Base-by-base conservation (phyloP, 1,140 invertebrate genomes). In the Drosophila novamexicana region DNA sequence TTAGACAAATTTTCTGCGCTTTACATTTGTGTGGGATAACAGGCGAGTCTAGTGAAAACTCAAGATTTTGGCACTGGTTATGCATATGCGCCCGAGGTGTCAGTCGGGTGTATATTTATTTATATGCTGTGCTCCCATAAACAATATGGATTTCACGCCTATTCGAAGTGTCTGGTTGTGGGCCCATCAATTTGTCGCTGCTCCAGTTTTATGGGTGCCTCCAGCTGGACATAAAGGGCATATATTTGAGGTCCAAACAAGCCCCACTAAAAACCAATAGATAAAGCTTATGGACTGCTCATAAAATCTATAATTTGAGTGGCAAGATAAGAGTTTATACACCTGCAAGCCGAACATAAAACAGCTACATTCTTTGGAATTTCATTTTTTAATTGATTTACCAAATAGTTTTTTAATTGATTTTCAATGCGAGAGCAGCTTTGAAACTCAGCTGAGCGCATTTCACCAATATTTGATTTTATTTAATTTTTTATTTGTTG, bases 331-430 rank as follows among this genome's bases (percentile, higher is more conserved):
- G 68, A 72, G 59, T 68, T 62, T 68, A 58, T 76, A 70, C 73
- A 66, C 44, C 65, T 58, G 69, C 68, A 75, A 63, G 53, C 22
- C 22, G 22, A 29, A 29, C 18, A 57, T 68, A 37, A 79, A 80
- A 86, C 88, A 56, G 58, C 83, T 86, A 70, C 77, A 88, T 89
- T 88, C 84, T 83, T 71, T 75, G 79, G 79, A 89, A 88, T 88
- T 88, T 75, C 69, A 82, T 88, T 82, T 86, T 88, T 86, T 86
- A 77, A 82, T 79, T 88, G 77, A 70, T 65, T 75, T 71, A 47
- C 39, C 65, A 36, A 86, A 86, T 86, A 77, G 83, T 69, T 88
- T 88, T 88, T 88, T 88, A 88, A 88, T 88, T 88, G 84, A 88
- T 88, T 88, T 77, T 77, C 76, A 64, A 82, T 82, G 67, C 68